A percentile compares a stretch with the other conserved stretches of the same genome.
Conservation (phyloP, 2,797 vertebrate genomes). For the Chelmon rostratus region DNA sequence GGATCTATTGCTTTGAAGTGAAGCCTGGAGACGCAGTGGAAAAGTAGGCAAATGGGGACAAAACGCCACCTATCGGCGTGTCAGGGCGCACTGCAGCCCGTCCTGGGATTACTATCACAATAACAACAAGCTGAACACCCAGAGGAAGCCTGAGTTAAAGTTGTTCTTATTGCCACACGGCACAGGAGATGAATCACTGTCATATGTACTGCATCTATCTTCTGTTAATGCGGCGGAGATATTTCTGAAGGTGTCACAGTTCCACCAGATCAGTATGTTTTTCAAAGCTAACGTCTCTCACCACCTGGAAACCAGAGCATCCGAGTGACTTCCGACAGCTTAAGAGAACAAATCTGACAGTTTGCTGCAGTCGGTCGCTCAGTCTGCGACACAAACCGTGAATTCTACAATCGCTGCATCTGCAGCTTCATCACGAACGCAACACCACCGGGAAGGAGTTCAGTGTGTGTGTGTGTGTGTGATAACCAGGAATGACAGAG, state of each 20-base stretch:
- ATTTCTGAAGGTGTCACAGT: constrained; percentile 11
- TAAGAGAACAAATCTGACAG: constrained; percentile 1
- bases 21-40: constrained; percentile 54
- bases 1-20: constrained; percentile 77
- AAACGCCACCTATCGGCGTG: constrained; percentile 74
- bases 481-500: background rate
- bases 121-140: constrained; percentile 24
- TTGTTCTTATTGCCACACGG: background rate
- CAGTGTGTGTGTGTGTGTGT: no score
- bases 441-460: no score
- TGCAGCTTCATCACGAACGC: background rate
- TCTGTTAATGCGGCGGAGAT: background rate
- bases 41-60: constrained; percentile 66
- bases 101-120: constrained; percentile 8
- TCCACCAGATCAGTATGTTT: background rate
- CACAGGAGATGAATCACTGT: constrained; percentile 26
- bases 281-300: background rate
- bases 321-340: constrained; percentile 5
- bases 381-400: background rate
- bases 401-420: background rate
- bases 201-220: constrained; percentile 4
- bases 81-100: constrained; percentile 32
- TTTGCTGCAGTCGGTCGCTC: constrained; percentile 12
- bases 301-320: background rate
- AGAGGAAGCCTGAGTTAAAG: constrained; percentile 10